These are phyloP conservation scores for Cecropterus lyciades DNA, from an alignment of 1,140 invertebrate species.

Conservation along the genomic window DNA sequence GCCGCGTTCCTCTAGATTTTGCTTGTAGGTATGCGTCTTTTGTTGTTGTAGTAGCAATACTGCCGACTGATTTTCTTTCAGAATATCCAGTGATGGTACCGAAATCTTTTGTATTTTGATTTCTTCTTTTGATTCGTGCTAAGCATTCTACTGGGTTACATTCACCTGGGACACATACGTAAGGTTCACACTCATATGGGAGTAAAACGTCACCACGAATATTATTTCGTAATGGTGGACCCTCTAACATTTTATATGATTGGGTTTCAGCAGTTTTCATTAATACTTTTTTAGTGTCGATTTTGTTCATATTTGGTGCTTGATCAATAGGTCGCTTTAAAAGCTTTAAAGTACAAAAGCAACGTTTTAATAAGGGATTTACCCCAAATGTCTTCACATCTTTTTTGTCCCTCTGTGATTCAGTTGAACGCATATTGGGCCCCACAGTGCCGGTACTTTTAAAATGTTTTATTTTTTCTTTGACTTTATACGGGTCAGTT, in stretches of 20 bases:
- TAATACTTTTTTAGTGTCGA: neutral
- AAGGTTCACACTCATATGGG: conserved; percentile 43
- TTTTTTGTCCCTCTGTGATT: neutral
- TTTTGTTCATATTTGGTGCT: neutral
- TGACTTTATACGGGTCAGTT: neutral
- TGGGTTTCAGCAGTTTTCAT: conserved; percentile 6
- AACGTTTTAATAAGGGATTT: conserved; percentile 36
- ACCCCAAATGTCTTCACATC: conserved; percentile 24
- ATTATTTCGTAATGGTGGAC: neutral
- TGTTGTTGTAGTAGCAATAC: conserved; percentile 7
- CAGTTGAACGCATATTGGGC: neutral
- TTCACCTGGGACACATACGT: conserved; percentile 38
- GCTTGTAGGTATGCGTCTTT: conserved; percentile 2
- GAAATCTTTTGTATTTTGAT: conserved; percentile 13
- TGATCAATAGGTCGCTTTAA: conserved; percentile 19
- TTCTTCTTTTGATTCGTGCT: conserved; percentile 19
- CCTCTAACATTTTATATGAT: neutral
- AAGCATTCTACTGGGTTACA: conserved; percentile 39
- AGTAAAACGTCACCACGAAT: neutral
- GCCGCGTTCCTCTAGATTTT: neutral
- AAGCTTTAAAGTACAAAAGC: conserved; percentile 47
- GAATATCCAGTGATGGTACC: conserved; percentile 8
- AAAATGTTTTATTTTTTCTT: neutral
- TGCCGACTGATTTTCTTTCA: conserved; percentile 33
- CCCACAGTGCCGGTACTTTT: neutral